Evolutionary conservation across 2,797 vertebrate species (phyloP), one percentile per base, ranked within the genome.

Genomic region (Corythornis leucogaster): DNA sequence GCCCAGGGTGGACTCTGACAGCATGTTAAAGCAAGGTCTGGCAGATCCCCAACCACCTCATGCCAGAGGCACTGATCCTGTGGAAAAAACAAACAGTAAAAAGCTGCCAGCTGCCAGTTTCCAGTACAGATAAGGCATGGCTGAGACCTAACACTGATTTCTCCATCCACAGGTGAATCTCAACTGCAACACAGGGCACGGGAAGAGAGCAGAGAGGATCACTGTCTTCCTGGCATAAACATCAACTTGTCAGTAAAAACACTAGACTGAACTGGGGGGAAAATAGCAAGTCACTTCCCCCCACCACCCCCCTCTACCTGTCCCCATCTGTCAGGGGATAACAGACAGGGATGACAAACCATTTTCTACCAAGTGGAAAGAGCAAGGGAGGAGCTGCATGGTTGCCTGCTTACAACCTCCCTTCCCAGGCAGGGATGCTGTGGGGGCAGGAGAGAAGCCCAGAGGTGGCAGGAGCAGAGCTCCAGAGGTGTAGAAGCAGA

Each of bases 161-260:
- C 80, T 88, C 76, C 76, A 67, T 43, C 62, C 53, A 9, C 57
- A 64, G 45, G 55, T 30, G 63, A 63, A 57, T 74, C 83, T 70
- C 77, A 54, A 14, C 43, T 1, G 3, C 64, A 51, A 54, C 43
- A 51, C 48, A 30, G 0, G 3, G 64, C 57, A 25, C 0, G 0
- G n/a, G 10, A 55, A 64, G 62, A 86, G 63, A 20, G 53, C 61
- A 77, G 59, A 89, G 71, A 82, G 6, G 13, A 85, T 70, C 61
- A 46, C 71, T 13, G 45, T 30, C 80, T 89, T 83, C 70, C 66
- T 4, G 1, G 80, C 63, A 70, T 15, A 63, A 90, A 82, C 93
- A 80, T 48, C 91, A 62, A 9, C 68, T 21, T 45, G 43, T 45
- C 43, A 45, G 43, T 45, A 45, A 45, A 45, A 45, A 19, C 18